phyloP scores from a whole-genome alignment of 2,113 vertebrate genomes.

The Syrrhaptes paradoxus region DNA sequence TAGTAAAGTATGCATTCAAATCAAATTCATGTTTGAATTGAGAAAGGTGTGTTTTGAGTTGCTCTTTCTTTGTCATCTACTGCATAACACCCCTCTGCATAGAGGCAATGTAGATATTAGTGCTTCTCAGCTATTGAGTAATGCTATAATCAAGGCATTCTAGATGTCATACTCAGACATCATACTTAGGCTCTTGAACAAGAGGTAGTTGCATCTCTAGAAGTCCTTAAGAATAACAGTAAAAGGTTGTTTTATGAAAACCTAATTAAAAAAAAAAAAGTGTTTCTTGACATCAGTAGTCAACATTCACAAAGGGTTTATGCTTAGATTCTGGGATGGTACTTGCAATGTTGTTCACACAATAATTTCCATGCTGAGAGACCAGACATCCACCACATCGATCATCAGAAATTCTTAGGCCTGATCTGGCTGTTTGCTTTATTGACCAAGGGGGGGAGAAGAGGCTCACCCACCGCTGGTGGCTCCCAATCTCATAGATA shows the following conservation, averaged over 20 bases:
- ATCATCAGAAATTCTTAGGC: background rate
- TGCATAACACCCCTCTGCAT: background rate
- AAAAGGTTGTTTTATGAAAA: background rate
- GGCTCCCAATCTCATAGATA: background rate
- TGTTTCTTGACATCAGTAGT: background rate
- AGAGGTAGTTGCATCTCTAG: background rate
- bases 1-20: background rate
- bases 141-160: background rate
- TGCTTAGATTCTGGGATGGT: background rate
- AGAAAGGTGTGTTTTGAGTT: background rate
- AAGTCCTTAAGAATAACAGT: background rate
- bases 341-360: background rate
- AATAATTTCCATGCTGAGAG: background rate
- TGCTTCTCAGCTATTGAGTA: background rate
- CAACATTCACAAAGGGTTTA: background rate
- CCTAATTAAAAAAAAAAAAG: background rate
- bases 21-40: background rate
- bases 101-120: background rate
- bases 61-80: background rate
- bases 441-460: background rate
- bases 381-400: background rate
- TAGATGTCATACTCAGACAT: background rate
- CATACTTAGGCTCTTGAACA: background rate
- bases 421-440: background rate
- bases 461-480: background rate